These are phyloP conservation scores for Achroia grisella DNA, from an alignment of 1,140 invertebrate species.

Conservation along the genomic window DNA sequence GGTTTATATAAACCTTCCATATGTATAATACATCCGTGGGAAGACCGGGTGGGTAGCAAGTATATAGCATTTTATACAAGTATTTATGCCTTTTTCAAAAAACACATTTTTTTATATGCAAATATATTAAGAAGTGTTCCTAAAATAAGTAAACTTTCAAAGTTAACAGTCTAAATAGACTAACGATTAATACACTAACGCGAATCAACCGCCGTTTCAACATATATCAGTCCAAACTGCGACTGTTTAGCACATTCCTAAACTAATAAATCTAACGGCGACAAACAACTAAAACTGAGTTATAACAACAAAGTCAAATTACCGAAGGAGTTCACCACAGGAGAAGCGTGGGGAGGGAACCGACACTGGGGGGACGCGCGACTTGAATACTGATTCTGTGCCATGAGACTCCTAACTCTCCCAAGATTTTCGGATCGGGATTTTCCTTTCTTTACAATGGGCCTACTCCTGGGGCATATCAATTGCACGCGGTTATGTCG, in stretches of 20 bases:
- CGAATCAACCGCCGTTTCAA: too few relatives aligned
- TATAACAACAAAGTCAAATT: constrained; percentile 74
- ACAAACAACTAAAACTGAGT: constrained; percentile 71
- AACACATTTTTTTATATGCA: too few relatives aligned
- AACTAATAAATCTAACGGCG: constrained; percentile 67
- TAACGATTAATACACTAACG: too few relatives aligned
- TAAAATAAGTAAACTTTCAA: too few relatives aligned
- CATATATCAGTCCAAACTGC: not conserved
- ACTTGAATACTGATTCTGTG: constrained; percentile 60
- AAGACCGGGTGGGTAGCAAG: too few relatives aligned
- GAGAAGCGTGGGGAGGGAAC: constrained; percentile 25
- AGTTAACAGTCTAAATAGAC: too few relatives aligned
- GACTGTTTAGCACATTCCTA: constrained; percentile 45
- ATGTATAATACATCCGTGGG: too few relatives aligned
- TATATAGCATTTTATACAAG: too few relatives aligned
- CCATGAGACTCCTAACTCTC: constrained; percentile 52
- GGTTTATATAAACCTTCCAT: too few relatives aligned
- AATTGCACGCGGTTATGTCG: constrained; percentile 73
- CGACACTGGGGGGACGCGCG: constrained; percentile 51
- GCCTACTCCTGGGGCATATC: constrained; percentile 71
- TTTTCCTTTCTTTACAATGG: constrained; percentile 74
- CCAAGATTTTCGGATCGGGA: constrained; percentile 70
- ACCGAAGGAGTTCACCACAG: constrained; percentile 68
- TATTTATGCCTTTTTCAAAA: too few relatives aligned
- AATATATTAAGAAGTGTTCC: too few relatives aligned